Evolutionary conservation across 2,797 vertebrate genomes (phyloP), one percentile per base, ranked within the genome.

Genomic region (Anguilla pacifica): DNA sequence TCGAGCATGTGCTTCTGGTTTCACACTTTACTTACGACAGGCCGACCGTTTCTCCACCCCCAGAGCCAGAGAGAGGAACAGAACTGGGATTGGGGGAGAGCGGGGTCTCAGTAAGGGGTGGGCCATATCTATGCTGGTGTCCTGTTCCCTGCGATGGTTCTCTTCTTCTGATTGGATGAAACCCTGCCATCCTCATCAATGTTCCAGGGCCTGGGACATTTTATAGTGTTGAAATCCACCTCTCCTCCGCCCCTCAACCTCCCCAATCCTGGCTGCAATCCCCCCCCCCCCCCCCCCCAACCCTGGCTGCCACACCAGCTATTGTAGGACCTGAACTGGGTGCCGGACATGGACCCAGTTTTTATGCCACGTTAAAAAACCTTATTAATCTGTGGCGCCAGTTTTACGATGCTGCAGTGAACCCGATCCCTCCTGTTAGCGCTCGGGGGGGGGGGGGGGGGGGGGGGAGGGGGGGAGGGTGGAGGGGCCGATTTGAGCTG

Each of bases 21-120:
- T 93, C 90, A 74, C 0, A 2, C 55, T 64, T 92, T 82, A 93
- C 93, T 94, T 89, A 91, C 87, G 88, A 84, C 35, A 0, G 1
- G 28, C 90, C 87, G 87, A 83, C 91, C 91, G 91, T 94, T 88
- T 91, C 91, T 90, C 49, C 31, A 0, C 31, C 31, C 35, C 35
- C 35, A 1, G 15, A 86, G 90, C 61, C 86, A 79, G 90, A 93
- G 94, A 93, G 94, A 91, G 95, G 94, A 90, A 85, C 89, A 31
- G 49, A 7, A 19, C 3, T 43, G 77, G 83, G 85, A 87, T 25
- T 87, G 74, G 87, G 88, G 61, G 79, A 89, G 91, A 87, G 53
- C 15, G 2, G 59, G 15, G 4, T 15, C 22, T 15, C 19, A 61
- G 57, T 25, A 22, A 22, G 17, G 2, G 59, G 59, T 3, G 59